A percentile compares a stretch with the other conserved stretches of the same genome.
Evolutionary conservation across 2,113 vertebrate species (phyloP).

Genomic region (Otis tarda): DNA sequence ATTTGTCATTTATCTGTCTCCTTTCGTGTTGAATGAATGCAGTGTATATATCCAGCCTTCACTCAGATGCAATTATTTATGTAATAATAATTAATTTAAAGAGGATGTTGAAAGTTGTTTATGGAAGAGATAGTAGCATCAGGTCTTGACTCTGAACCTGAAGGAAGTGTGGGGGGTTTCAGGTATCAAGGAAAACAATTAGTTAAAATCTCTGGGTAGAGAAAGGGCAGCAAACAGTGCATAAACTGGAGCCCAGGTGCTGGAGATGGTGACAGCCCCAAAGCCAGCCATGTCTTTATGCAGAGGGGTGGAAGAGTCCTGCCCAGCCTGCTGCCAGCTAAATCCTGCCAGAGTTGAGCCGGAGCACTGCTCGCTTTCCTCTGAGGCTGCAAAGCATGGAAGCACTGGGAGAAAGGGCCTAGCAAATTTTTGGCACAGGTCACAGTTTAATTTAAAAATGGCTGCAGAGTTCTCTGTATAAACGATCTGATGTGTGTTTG

Average conservation of each 20-base stretch:
- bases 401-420: neutral
- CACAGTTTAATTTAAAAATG: neutral
- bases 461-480: neutral
- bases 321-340: neutral
- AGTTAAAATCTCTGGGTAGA: neutral
- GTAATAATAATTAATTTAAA: neutral
- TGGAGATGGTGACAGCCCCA: neutral
- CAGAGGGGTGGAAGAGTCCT: neutral
- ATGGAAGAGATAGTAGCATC: neutral
- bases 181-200: neutral
- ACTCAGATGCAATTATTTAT: neutral
- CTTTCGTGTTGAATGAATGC: neutral
- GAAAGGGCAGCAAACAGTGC: neutral
- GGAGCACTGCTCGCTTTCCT: neutral
- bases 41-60: neutral
- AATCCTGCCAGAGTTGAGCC: accelerated
- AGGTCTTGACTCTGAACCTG: neutral
- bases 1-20: neutral
- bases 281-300: accelerated
- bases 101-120: neutral
- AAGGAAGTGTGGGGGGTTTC: neutral
- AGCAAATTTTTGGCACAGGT: neutral
- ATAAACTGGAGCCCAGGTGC: neutral
- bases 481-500: neutral
- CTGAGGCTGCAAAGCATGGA: neutral